phyloP scores from a whole-genome alignment of 2,113 vertebrate species.

The Dissostichus mawsoni region DNA sequence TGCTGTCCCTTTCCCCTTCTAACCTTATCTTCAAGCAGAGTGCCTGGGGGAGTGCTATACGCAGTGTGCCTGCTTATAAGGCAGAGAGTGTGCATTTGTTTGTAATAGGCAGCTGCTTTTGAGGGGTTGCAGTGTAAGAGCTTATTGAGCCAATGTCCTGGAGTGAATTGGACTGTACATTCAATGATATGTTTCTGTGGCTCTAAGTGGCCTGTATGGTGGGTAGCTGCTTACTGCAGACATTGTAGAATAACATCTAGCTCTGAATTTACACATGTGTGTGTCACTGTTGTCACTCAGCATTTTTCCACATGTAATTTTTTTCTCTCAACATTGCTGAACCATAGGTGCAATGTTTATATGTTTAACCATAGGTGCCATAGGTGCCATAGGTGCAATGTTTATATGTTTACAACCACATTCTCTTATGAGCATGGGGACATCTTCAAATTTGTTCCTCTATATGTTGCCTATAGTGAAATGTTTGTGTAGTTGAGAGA shows the following conservation, averaged over 20 bases:
- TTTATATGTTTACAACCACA: not conserved
- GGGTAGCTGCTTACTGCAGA: constrained; percentile 15
- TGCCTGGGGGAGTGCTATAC: not conserved
- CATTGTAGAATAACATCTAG: constrained; percentile 41
- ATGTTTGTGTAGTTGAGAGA: no score
- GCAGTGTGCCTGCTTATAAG: constrained; percentile 32
- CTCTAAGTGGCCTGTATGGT: not conserved
- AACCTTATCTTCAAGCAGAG: constrained; percentile 62
- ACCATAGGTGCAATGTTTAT: not conserved
- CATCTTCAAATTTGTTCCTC: no score
- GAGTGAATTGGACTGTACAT: constrained; percentile 25
- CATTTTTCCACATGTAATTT: constrained; percentile 39
- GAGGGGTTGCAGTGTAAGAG: constrained; percentile 29
- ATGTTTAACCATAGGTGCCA: no score
- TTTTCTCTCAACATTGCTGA: constrained; percentile 4
- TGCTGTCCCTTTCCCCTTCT: constrained; percentile 54
- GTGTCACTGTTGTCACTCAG: constrained; percentile 49
- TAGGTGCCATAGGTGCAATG: not conserved
- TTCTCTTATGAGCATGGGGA: no score
- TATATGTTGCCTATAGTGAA: no score
- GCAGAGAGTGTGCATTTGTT: constrained; percentile 25
- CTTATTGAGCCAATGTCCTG: not conserved
- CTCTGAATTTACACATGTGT: constrained; percentile 49
- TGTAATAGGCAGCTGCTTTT: constrained; percentile 3
- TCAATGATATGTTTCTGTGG: constrained; percentile 12